Evolutionary conservation across 2,888 invertebrate species (phyloP), one percentile per base, ranked within the genome.

Genomic region (Cerastis rubricosa): DNA sequence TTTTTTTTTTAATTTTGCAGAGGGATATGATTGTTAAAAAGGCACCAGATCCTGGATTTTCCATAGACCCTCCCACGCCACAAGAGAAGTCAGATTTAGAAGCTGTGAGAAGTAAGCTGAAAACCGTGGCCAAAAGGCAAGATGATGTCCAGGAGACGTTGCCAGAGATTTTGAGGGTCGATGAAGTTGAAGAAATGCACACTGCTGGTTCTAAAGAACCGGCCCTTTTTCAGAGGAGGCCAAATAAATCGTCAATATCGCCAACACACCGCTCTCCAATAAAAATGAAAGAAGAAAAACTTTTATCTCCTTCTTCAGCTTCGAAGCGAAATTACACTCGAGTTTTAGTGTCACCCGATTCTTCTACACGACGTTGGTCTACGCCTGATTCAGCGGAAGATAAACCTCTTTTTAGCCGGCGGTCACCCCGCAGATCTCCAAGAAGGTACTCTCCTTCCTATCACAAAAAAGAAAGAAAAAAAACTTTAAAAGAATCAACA

Each of bases 201-300:
- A 93, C 94, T 57, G 92, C 94, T 17, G 95, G 95, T 35, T 94
- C 94, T 81, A 96, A 95, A 84, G 96, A 96, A 83, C 95, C 96
- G 7, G 95, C 95, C 2, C 90, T 96, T 67, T 96, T 96, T 85
- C 96, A 96, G 87, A 93, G 96, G 80, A 90, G 96, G 76, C 95
- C 96, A 49, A 94, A 95, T 68, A 92, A 87, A 85, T 71, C 78
- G 35, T 89, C 91, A 22, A 43, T 80, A 71, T 90, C 93, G 0
- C 91, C 91, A 19, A 65, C 78, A 40, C 88, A 85, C 61, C 75
- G 78, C 51, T 76, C 82, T 59, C 80, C 86, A 63, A 78, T 64
- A 17, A 87, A 77, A 73, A 81, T 9, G 14, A 76, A 54, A 43
- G 80, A 88, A 66, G 76, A 84, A 14, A 73, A 70, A 47, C 29